Base-by-base conservation (phyloP, 2,113 vertebrate species). In the Trematocara stigmaticum region DNA sequence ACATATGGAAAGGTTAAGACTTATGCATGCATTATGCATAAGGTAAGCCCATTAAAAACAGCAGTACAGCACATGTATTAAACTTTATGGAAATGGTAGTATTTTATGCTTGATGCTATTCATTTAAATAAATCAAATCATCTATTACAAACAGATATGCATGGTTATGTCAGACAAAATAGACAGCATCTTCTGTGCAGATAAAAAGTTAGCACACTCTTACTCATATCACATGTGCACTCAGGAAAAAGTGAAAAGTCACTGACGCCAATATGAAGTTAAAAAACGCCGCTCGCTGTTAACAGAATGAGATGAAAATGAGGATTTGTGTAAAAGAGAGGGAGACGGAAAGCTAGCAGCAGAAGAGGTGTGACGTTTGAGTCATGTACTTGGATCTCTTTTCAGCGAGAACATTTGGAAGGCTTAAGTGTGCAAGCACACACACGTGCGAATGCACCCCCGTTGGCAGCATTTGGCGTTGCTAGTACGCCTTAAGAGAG, bases 351-450 rank as follows among this genome's bases (percentile, higher is more conserved):
- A 90, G 90, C 83, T 81, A 91, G 91, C 85, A 92, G 74, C 79
- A 90, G 89, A 90, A 92, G 93, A 94, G 90, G 94, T 95, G 95
- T 92, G 93, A 95, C 31, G 78, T 90, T 93, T 96, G 94, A 96
- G 86, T 96, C 95, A 95, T 91, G 90, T 93, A 87, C 89, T 96
- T 96, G 94, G 94, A 94, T 85, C 81, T 38, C 51, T 86, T 82
- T 31, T 18, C 84, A 79, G 86, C 53, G 69, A 85, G 94, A 95
- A 95, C 95, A 95, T 94, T 96, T 95, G 95, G 94, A 94, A 82
- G 89, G 91, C 93, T 96, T 93, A 92, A 94, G 80, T 94, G 93
- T 82, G 61, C 81, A 66, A 49, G n/a, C 82, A 49, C 79, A 82
- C 53, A 87, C 84, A 85, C 83, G 83, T 84, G 81, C 49, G 10